These are phyloP conservation scores for Trididemnum clinides DNA, from an alignment of 23 tunicate genomes.

Conservation along the genomic window DNA sequence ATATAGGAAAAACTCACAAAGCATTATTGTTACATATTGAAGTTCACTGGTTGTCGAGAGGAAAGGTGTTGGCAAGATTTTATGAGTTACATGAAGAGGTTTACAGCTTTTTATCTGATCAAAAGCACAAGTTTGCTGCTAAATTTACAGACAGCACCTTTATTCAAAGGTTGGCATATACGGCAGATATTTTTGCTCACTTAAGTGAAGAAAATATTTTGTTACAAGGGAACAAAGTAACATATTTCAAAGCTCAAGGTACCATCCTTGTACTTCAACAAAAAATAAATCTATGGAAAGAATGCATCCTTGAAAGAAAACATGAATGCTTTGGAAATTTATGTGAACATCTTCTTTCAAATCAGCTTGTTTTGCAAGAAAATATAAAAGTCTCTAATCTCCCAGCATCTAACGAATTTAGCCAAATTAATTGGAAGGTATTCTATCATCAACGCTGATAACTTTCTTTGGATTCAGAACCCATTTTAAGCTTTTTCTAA, in stretches of 20 bases:
- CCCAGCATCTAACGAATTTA: slow-evolving; percentile 35
- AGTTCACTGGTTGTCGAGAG: slow-evolving; percentile 33
- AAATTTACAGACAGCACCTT: slow-evolving; percentile 28
- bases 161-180: slow-evolving; percentile 26
- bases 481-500: slow-evolving; percentile 28
- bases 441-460: slow-evolving; percentile 20
- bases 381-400: slow-evolving; percentile 26
- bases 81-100: slow-evolving; percentile 32
- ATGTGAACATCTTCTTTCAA: slow-evolving; percentile 28
- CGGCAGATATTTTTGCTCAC: slow-evolving; percentile 21
- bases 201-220: slow-evolving; percentile 17
- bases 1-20: slow-evolving; percentile 35
- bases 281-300: slow-evolving; percentile 29
- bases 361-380: slow-evolving; percentile 29
- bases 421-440: slow-evolving; percentile 27
- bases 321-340: slow-evolving; percentile 34
- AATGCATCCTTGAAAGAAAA: slow-evolving; percentile 32
- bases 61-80: slow-evolving; percentile 36
- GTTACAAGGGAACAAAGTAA: slow-evolving; percentile 35
- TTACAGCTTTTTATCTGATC: slow-evolving; percentile 29
- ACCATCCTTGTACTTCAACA: slow-evolving; percentile 31
- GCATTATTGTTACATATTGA: slow-evolving; percentile 32
- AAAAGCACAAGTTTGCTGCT: slow-evolving; percentile 33
- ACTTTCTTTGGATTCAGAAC: slow-evolving; percentile 26
- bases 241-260: slow-evolving; percentile 21